phyloP scores from a whole-genome alignment of 2,797 vertebrate genomes.

The Danio kyathit region DNA sequence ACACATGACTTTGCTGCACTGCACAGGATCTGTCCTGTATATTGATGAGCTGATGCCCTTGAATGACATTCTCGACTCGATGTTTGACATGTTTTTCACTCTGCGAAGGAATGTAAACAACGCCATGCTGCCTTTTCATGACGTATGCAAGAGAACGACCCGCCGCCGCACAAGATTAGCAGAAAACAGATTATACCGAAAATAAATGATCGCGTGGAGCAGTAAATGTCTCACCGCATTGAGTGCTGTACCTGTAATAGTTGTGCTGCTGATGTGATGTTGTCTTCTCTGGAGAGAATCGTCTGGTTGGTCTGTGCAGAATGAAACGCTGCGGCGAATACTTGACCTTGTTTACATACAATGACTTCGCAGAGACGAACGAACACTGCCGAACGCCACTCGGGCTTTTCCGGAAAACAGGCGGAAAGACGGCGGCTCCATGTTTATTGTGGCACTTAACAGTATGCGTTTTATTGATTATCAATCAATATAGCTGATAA shows the following conservation, averaged over 20 bases:
- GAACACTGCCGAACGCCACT: conserved; percentile 59
- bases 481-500: too few relatives aligned
- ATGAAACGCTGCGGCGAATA: conserved; percentile 67
- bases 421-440: conserved; percentile 47
- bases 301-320: not conserved
- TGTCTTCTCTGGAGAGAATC: not conserved
- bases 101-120: not conserved
- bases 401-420: conserved; percentile 68
- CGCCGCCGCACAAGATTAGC: not conserved
- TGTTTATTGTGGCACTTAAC: conserved; percentile 59
- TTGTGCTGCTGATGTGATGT: not conserved
- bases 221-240: not conserved
- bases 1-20: conserved; percentile 72
- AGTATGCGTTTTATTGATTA: too few relatives aligned
- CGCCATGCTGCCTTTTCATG: not conserved
- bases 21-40: conserved; percentile 30
- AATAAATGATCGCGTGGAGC: not conserved
- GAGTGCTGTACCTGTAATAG: conserved; percentile 47
- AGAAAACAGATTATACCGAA: not conserved
- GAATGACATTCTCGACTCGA: conserved; percentile 16
- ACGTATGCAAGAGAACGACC: not conserved
- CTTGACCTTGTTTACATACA: conserved; percentile 81
- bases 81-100: not conserved
- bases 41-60: conserved; percentile 44
- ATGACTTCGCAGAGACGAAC: conserved; percentile 56